A percentile compares a stretch with the other conserved stretches of the same genome.
Evolutionary conservation across 2,888 invertebrate species (phyloP).

Genomic region (Drosophila histrio): DNA sequence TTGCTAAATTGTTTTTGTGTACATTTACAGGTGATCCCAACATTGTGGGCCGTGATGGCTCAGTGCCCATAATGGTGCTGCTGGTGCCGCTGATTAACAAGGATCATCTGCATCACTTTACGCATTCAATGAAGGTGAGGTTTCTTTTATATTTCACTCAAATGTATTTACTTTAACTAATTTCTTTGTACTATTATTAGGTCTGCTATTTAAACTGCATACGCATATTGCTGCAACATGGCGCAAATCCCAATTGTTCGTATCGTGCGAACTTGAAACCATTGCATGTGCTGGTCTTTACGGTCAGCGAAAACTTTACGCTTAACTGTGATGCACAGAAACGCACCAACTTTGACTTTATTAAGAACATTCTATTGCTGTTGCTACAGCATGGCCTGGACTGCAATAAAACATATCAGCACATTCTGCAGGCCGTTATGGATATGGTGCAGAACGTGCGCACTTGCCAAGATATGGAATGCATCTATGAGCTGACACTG

Average conservation of each 20-base stretch:
- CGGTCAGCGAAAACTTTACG: constrained; percentile 89
- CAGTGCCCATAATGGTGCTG: constrained; percentile 90
- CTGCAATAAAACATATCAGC: constrained; percentile 88
- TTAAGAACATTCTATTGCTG: constrained; percentile 88
- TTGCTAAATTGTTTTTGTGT: neutral
- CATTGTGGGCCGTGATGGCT: constrained; percentile 89
- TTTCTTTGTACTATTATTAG: constrained; percentile 75
- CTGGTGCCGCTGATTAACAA: constrained; percentile 90
- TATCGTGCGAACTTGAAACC: constrained; percentile 89
- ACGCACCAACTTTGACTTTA: constrained; percentile 88
- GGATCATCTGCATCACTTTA: constrained; percentile 89
- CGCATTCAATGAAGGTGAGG: constrained; percentile 89
- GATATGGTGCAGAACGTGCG: constrained; percentile 89
- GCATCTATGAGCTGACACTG: constrained; percentile 89
- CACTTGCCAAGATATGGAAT: constrained; percentile 88
- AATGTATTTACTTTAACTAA: neutral
- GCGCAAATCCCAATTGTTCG: constrained; percentile 90
- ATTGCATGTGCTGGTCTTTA: constrained; percentile 89
- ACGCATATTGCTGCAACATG: constrained; percentile 88
- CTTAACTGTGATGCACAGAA: constrained; percentile 88
- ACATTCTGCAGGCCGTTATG: constrained; percentile 89
- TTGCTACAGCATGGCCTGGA: constrained; percentile 89
- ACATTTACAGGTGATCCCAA: constrained; percentile 86
- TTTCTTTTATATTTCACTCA: neutral
- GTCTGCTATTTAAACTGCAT: constrained; percentile 90